phyloP scores from a whole-genome alignment of 2,113 vertebrate species.

The Anas platyrhynchos region DNA sequence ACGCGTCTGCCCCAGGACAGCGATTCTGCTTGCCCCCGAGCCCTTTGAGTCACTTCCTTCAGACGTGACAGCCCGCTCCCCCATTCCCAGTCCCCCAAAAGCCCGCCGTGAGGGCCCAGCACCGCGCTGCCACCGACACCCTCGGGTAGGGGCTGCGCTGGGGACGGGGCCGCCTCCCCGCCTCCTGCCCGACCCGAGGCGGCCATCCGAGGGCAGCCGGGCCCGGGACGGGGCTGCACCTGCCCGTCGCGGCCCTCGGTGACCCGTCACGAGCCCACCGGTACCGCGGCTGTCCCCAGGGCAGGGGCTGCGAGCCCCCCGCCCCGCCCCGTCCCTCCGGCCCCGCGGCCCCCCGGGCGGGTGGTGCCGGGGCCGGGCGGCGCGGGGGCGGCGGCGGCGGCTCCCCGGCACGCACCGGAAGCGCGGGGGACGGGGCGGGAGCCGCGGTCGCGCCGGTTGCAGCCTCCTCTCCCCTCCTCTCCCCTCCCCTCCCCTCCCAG shows the following conservation, averaged over 20 bases:
- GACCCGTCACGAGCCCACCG: no score
- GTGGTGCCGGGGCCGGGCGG: slow-evolving; percentile 15
- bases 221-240: no score
- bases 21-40: not conserved
- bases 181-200: no score
- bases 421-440: slow-evolving; percentile 58
- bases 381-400: slow-evolving; percentile 57
- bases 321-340: no score
- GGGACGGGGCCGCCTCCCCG: not conserved
- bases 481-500: not conserved
- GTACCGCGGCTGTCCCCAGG: no score
- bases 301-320: no score
- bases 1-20: not conserved
- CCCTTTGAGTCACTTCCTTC: slow-evolving; percentile 16
- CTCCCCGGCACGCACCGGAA: slow-evolving; percentile 70
- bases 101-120: not conserved
- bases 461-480: not conserved
- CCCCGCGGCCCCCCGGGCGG: no score
- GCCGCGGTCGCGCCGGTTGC: slow-evolving; percentile 4
- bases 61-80: not conserved
- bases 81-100: not conserved
- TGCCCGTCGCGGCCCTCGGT: no score
- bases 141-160: not conserved
- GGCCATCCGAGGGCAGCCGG: no score
- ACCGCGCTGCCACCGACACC: not conserved